These are phyloP conservation scores for Archilochus colubris DNA, from an alignment of 2,113 vertebrate species.

Conservation along the genomic window DNA sequence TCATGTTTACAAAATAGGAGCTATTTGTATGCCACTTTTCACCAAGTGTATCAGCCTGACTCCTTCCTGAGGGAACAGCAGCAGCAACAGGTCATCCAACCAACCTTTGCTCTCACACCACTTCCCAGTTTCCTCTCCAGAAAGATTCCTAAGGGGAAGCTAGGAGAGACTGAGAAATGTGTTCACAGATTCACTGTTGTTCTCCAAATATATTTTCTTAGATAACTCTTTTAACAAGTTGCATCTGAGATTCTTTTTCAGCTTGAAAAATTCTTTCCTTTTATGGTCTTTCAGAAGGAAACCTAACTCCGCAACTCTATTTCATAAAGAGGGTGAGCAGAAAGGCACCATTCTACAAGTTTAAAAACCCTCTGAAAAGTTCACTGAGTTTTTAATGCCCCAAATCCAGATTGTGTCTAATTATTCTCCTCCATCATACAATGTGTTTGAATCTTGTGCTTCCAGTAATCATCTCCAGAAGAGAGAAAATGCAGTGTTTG, in stretches of 20 bases:
- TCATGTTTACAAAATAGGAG: not conserved
- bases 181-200: not conserved
- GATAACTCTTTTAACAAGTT: not conserved
- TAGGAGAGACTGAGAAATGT: not conserved
- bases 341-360: not conserved
- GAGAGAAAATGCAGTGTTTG: not conserved
- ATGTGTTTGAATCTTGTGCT: not conserved
- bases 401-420: slow-evolving; percentile 11
- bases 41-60: fast-evolving
- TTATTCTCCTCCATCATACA: not conserved
- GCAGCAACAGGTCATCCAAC: not conserved
- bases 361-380: not conserved
- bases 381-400: not conserved
- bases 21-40: not conserved
- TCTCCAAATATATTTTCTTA: not conserved
- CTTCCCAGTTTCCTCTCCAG: not conserved
- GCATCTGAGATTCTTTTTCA: not conserved
- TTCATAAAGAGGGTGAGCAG: not conserved
- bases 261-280: not conserved
- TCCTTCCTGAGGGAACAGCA: not conserved
- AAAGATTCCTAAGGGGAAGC: not conserved
- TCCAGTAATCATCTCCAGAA: not conserved
- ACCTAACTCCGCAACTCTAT: not conserved
- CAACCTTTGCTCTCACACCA: fast-evolving
- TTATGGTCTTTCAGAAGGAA: not conserved